Evolutionary conservation across 2,888 invertebrate species (phyloP), one percentile per base, ranked within the genome.

Genomic region (Apotomis betuletana): DNA sequence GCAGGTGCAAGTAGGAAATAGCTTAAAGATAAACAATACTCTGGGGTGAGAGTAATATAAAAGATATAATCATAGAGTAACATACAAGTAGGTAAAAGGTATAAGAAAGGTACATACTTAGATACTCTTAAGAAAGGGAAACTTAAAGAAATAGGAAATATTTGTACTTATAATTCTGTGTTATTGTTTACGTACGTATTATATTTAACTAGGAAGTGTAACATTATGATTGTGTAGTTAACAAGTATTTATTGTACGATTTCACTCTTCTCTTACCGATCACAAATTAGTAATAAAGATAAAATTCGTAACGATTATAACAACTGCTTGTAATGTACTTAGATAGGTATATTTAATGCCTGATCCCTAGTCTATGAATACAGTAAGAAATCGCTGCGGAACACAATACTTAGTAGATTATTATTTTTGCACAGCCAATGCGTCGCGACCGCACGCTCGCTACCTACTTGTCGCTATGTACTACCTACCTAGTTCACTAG

Each of bases 171-270:
- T 65, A 68, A 71, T 77, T 85, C 80, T 87, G 88, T 88, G 84
- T 88, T 82, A 77, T 82, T 82, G 83, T 86, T 87, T 85, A 90
- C 84, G 67, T 74, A 67, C 67, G 86, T 87, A 88, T 85, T 85
- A 81, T 85, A 83, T 88, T 89, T 90, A 90, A 90, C 88, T 89
- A 87, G 85, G 55, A 62, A 61, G 90, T 90, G 90, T 91, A 90
- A 89, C 83, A 89, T 85, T 88, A 89, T 85, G 87, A 85, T 85
- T 88, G 88, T 90, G 89, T 91, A 67, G 62, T 70, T 71, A 91
- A 91, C 89, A 91, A 90, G 85, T 88, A 88, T 85, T 85, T 90
- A 90, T 92, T 92, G 92, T 92, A 91, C 91, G 89, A 87, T 87
- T 88, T 91, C 90, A 90, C 87, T 90, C 90, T 90, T 90, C 82